Evolutionary conservation across 92 coral and sea anemone species (phyloP).

Genomic region (Porites cylindrica): DNA sequence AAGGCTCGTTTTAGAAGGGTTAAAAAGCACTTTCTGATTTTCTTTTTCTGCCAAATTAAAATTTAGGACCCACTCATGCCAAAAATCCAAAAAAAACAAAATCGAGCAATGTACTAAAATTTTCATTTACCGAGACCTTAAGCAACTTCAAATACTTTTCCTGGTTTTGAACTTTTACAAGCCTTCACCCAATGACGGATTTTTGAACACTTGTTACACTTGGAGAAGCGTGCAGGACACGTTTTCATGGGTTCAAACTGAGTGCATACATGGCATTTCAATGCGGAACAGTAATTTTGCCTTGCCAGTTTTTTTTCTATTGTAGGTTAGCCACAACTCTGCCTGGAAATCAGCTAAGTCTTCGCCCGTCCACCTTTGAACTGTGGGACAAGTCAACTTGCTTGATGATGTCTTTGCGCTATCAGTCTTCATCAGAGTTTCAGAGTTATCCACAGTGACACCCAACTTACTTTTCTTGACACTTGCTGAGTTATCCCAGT

Average conservation of each 20-base stretch:
- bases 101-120: too few relatives aligned
- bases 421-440: constrained; percentile 8
- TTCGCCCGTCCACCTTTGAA: not conserved
- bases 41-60: too few relatives aligned
- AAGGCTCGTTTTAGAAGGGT: too few relatives aligned
- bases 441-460: not conserved
- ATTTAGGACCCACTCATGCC: too few relatives aligned
- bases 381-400: constrained; percentile 12
- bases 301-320: not conserved
- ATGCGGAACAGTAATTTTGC: not conserved
- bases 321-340: not conserved
- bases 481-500: not conserved
- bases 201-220: too few relatives aligned
- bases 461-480: not conserved
- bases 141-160: too few relatives aligned
- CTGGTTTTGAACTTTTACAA: too few relatives aligned
- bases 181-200: too few relatives aligned
- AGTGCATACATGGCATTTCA: not conserved
- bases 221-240: too few relatives aligned
- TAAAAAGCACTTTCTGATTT: too few relatives aligned
- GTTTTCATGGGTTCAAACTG: not conserved
- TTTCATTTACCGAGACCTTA: too few relatives aligned
- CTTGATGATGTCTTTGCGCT: constrained; percentile 17
- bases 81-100: too few relatives aligned
- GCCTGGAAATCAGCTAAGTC: not conserved